Base-by-base conservation (phyloP, 1,140 invertebrate species). In the Drosophila sturtevanti region DNA sequence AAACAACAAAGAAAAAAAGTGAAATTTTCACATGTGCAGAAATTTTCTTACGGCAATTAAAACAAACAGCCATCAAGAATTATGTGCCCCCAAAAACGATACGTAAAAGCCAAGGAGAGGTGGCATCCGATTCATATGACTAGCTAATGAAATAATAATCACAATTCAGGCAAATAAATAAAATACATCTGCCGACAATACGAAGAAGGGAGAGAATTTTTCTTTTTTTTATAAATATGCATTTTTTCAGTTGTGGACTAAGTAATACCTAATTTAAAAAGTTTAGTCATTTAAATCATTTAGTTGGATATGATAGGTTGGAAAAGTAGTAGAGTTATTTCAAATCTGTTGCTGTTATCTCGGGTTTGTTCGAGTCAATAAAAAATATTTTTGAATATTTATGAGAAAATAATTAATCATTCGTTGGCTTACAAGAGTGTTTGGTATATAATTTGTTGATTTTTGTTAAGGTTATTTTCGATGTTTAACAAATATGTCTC, bases 151-250 rank as follows among this genome's bases (percentile, higher is more conserved):
- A 84, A 80, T 69, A 84, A 84, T 84, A 72, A 77, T 58, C 71
- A 81, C 61, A 60, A 35, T 34, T 51, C 52, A 35, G 37, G 63
- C 27, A 85, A 84, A 80, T 73, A 82, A 82, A 82, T 82, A 82
- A 59, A 41, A 12, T 11, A 31, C 56, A 59, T n/a, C 16, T 59
- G 56, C 12, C 55, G 24, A 35, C n/a, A 27, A 1, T 27, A 6
- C 10, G 12, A 31, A 1, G 7, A 55, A 14, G 52, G 51, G 22
- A 22, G 21, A n/a, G 10, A 22, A 7, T 18, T 11, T 18, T 48
- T 6, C 14, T 21, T 52, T 24, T 9, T 22, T 51, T 22, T 6
- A 22, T 12, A 22, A 12, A 51, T 22, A 0, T 21, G 21, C 21
- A 2, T 1, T 3, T 11, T 22, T 51, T 22, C 0, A 6, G 14